Evolutionary conservation across 1,140 invertebrate species (phyloP).

Genomic region (Gryllus bimaculatus): DNA sequence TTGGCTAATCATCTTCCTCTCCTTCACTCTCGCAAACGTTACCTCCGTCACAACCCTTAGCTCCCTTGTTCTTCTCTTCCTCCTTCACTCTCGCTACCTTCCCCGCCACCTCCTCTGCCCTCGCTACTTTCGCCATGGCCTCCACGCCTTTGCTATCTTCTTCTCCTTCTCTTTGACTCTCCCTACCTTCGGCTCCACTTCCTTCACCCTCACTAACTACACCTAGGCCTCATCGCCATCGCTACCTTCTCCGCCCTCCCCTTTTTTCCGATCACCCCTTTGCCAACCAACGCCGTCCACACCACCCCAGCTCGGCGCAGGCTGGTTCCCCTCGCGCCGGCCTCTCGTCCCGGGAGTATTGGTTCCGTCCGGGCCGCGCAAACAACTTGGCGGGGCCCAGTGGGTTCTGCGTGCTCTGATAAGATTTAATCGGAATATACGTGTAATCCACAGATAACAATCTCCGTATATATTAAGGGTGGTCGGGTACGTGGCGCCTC

Average conservation of each 20-base stretch:
- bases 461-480: constrained; percentile 4
- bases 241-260: not conserved
- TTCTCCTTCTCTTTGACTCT: too few species aligned
- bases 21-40: too few species aligned
- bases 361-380: not conserved
- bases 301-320: too few species aligned
- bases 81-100: too few species aligned
- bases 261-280: not conserved
- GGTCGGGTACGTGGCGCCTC: not conserved
- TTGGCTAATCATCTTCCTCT: too few species aligned
- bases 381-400: not conserved
- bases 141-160: too few species aligned
- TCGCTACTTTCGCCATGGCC: too few species aligned
- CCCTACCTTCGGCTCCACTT: not conserved
- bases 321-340: not conserved
- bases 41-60: too few species aligned
- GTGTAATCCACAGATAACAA: constrained; percentile 4
- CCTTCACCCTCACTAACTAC: not conserved
- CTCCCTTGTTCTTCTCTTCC: too few species aligned
- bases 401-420: not conserved
- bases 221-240: too few species aligned
- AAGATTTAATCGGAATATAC: not conserved
- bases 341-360: not conserved
- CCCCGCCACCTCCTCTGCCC: too few species aligned
- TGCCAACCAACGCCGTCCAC: not conserved